Base-by-base conservation (phyloP, 2,888 invertebrate species). In the Nasonia oneida region DNA sequence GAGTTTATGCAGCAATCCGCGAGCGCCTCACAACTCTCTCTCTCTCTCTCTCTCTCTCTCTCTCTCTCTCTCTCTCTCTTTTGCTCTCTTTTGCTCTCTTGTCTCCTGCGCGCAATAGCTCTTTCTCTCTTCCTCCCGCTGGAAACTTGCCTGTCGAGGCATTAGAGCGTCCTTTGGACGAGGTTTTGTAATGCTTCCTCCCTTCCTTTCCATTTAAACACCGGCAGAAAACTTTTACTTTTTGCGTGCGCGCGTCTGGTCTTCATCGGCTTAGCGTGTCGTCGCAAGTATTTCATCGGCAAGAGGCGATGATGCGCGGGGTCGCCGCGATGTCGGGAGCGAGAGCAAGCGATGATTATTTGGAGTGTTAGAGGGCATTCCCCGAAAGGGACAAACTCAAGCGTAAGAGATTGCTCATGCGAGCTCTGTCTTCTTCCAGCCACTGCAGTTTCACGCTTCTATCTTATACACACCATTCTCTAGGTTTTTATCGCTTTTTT, bases 331-430 rank as follows among this genome's bases (percentile, higher is more conserved):
- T 6, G 57, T 61, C n/a, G 42, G 39, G 71, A 37, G 39, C 37
- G 23, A 67, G 64, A 29, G 64, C 53, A 89, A 87, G 88, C 89
- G 89, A 91, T 91, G 91, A 92, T 92, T 92, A 92, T 92, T 92
- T 90, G 89, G 91, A 92, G 92, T 92, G 92, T 92, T 92, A 90
- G 90, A 89, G 90, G 89, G 88, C 85, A 88, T 89, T 88, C 84
- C 88, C 87, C 88, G 88, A 87, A 88, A 87, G 86, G 88, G 88
- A 89, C 90, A 90, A 91, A 91, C 87, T 91, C 91, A 89, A 90
- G 89, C 91, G 89, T 91, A 91, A 92, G 91, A 91, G 92, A 92
- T 91, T 91, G 90, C 70, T 78, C 39, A 53, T 57, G 37, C 57
- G 29, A 61, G 18, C 67, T 23, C 53, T 61, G 67, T 57, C 73